Evolutionary conservation across 2,888 invertebrate genomes (phyloP), one percentile per base, ranked within the genome.

Genomic region (Dasypogon diadema): DNA sequence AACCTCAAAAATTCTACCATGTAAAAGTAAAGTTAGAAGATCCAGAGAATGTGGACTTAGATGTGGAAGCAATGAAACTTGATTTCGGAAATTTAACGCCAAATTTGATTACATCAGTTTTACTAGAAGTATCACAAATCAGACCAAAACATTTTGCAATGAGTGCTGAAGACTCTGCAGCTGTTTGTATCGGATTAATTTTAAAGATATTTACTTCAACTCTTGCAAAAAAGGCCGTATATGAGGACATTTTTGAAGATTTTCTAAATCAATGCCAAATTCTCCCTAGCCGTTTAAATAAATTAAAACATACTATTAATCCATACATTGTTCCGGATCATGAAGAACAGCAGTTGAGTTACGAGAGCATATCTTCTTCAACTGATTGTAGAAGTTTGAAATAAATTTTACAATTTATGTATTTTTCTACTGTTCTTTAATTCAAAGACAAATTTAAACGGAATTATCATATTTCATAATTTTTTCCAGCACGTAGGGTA

Each of bases 401-500:
- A 0, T 10, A 3, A 12, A n/a, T 55, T 55, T 22, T 55, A n/a
- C 12, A 55, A 21, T 16, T 48, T 8, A 4, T 21, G 2, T 55
- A 14, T 55, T 55, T 21, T 21, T 18, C 22, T 24, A 56, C 26
- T 56, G 2, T 26, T 56, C 12, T 26, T 56, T 56, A 21, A 56
- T 26, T 26, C 26, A 26, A 26, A 56, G 2, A 3, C 14, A 14
- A 26, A 56, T 70, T 54, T 14, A 54, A 70, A 51, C 6, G 14
- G 8, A 70, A 70, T 46, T 58, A 42, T 56, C 21, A 37, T 21
- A 21, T 42, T 46, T 54, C 16, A n/a, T 56, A 30, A 30, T 58
- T 30, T 34, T 37, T 84, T 84, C 80, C 83, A 83, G 88, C 90
- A 96, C 92, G 95, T 93, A 92, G 98, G 84, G 99, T 99, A 82